These are phyloP conservation scores for Beris morrisii DNA, from an alignment of 2,888 invertebrate species.

Conservation along the genomic window DNA sequence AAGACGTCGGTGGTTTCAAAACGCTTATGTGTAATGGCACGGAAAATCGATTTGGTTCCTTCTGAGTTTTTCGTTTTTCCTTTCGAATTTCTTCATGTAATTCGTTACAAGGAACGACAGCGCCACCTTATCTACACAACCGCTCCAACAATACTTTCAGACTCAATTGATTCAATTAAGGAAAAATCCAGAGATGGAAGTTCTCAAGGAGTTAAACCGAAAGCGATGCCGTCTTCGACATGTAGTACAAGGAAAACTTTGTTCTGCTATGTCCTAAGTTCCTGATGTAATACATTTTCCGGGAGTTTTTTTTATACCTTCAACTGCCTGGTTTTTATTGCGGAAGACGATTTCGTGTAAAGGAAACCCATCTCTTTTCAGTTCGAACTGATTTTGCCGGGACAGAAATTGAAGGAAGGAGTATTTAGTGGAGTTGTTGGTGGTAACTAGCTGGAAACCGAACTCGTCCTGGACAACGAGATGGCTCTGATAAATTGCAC, in stretches of 20 bases:
- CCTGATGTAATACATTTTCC: too few relatives aligned
- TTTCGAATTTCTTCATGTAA: neutral
- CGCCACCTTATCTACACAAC: neutral
- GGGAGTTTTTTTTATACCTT: too few relatives aligned
- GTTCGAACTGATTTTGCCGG: too few relatives aligned
- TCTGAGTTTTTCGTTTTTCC: conserved; percentile 4
- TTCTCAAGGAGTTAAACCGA: conserved; percentile 14
- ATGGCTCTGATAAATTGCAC: too few relatives aligned
- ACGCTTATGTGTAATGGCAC: conserved; percentile 30
- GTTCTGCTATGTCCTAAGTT: neutral
- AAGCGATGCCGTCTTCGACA: neutral
- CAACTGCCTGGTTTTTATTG: too few relatives aligned
- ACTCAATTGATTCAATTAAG: conserved; percentile 36
- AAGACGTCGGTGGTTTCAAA: conserved; percentile 19
- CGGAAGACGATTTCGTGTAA: too few relatives aligned
- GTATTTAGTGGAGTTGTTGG: too few relatives aligned
- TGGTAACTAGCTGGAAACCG: too few relatives aligned
- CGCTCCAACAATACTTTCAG: conserved; percentile 9
- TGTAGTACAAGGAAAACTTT: conserved; percentile 10
- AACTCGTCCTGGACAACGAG: too few relatives aligned
- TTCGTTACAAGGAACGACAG: neutral
- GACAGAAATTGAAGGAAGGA: too few relatives aligned
- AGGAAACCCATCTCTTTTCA: too few relatives aligned
- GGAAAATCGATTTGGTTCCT: conserved; percentile 34
- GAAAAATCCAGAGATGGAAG: conserved; percentile 21